Conservation (phyloP, 1,140 invertebrate species). For the Xylocopa sonorina region DNA sequence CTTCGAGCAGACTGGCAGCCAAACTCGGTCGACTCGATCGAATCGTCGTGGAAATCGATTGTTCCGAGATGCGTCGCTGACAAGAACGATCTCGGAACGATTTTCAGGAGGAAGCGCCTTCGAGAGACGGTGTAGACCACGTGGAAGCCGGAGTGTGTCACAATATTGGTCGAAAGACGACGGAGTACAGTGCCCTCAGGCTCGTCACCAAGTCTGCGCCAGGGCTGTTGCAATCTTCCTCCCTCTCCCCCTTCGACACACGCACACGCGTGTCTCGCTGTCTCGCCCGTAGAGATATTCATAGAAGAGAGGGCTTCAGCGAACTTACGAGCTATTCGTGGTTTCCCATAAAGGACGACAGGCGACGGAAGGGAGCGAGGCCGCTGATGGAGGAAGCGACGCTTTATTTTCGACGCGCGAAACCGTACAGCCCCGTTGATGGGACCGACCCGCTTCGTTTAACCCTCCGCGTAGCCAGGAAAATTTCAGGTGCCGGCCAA, state of each 20-base stretch:
- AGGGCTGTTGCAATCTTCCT: conserved; percentile 11
- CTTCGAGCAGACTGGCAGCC: too few species aligned
- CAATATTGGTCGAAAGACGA: conserved; percentile 44
- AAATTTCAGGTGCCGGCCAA: too few species aligned
- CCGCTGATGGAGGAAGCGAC: conserved; percentile 45
- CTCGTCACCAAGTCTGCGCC: conserved; percentile 42
- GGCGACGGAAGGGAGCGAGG: conserved; percentile 11
- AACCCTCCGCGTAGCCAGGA: too few species aligned
- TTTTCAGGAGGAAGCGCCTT: neutral
- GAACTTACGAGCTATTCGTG: conserved; percentile 74
- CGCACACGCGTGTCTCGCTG: conserved; percentile 29
- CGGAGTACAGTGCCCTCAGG: conserved; percentile 67
- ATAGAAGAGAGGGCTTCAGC: conserved; percentile 71
- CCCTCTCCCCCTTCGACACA: neutral
- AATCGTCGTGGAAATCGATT: neutral
- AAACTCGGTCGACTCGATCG: neutral
- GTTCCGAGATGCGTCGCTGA: neutral
- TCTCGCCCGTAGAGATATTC: conserved; percentile 70
- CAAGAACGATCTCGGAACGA: neutral
- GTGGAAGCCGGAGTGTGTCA: conserved; percentile 33
- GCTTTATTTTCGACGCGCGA: conserved; percentile 70
- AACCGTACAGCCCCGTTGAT: conserved; percentile 50
- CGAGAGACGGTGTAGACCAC: neutral
- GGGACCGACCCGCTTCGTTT: conserved; percentile 31
- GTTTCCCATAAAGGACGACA: conserved; percentile 68